phyloP scores from a whole-genome alignment of 2,888 invertebrate genomes.

The Rhaphigaster nebulosa region DNA sequence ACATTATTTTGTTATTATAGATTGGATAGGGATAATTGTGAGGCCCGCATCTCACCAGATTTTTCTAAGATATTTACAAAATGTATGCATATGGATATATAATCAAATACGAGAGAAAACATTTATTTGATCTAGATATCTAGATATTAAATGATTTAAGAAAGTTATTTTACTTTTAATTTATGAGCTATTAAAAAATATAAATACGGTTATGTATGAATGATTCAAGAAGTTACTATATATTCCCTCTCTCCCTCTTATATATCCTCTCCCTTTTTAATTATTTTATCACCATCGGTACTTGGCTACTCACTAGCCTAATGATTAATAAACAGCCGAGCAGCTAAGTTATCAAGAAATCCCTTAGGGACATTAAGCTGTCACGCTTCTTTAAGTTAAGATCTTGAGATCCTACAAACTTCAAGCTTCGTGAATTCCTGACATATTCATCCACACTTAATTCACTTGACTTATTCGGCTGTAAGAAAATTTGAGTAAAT shows the following conservation, averaged over 20 bases:
- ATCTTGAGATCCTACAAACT: background rate
- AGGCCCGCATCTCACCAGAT: no score
- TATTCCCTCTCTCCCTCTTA: background rate
- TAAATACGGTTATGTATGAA: background rate
- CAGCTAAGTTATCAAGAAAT: background rate
- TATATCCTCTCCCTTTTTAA: background rate
- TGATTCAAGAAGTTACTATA: background rate
- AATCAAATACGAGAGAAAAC: no score
- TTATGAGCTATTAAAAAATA: background rate
- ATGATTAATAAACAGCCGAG: background rate
- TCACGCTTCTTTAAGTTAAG: background rate
- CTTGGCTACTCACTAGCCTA: background rate
- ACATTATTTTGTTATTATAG: no score
- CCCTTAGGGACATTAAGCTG: background rate
- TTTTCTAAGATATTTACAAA: no score
- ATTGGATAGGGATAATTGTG: no score
- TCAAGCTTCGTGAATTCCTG: background rate
- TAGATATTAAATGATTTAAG: background rate
- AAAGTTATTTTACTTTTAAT: background rate
- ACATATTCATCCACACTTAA: background rate
- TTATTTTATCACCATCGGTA: background rate
- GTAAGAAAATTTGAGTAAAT: background rate
- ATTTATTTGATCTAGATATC: no score
- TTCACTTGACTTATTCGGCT: background rate
- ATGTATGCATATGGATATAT: no score